Base-by-base conservation (phyloP, 2,888 invertebrate genomes). In the Cephonodes hylas region DNA sequence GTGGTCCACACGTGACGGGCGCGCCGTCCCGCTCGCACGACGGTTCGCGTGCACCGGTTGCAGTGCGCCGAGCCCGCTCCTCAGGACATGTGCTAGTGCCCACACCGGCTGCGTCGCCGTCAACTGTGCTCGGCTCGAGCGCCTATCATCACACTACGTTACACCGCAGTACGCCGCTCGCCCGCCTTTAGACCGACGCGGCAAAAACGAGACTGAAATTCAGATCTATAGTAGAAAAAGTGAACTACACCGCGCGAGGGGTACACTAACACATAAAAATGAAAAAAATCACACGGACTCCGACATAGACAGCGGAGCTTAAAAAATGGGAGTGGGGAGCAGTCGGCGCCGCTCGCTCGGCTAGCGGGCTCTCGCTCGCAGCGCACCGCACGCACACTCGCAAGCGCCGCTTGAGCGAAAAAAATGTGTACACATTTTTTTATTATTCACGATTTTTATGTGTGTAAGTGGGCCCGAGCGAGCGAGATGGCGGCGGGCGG, bases 151-250 rank as follows among this genome's bases (percentile, higher is more conserved):
- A 86, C 85, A 87, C 86, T 84, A 88, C 87, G 38, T n/a, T 89
- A 86, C 88, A 85, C 83, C 86, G 89, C 79, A 88, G 88, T 88
- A 87, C 81, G 80, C 84, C 87, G 87, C 78, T 87, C 88, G 86
- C 84, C 88, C 91, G 91, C 90, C 91, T 91, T 88, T 87, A 91
- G 90, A 90, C 86, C 85, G 83, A 89, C 93, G 91, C 93, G 93
- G 92, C 92, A 93, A 93, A 93, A 93, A 91, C 92, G 86, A 91
- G 91, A 93, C 93, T 93, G 93, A 93, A 91, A 84, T 91, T 91
- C 91, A 91, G 91, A 92, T 93, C 93, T 92, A 93, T 93, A 93
- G 93, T 93, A 93, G 92, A 93, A 93, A 93, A 93, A 93, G 92
- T 89, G 88, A 91, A 92, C 92, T 91, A 91, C 91, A 89, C 90